Percentiles rank a stretch among this genome's conserved stretches.
phyloP scores from a whole-genome alignment of 2,797 vertebrate genomes.

The Chromis chromis region DNA sequence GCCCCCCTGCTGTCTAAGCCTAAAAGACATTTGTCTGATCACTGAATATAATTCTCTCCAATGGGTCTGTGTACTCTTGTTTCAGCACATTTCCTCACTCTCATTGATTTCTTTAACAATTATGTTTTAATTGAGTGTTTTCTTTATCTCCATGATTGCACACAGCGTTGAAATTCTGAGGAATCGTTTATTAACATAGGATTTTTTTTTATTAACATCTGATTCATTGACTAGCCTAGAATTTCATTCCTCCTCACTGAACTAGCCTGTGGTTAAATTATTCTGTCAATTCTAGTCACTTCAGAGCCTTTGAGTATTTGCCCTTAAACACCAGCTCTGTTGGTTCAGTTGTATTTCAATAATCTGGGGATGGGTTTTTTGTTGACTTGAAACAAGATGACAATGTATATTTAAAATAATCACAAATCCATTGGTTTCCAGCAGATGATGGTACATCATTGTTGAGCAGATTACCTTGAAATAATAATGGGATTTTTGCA shows the following conservation, averaged over 20 bases:
- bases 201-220: too few relatives aligned
- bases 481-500: not conserved
- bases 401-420: slow-evolving; percentile 13
- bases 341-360: slow-evolving; percentile 38
- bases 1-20: slow-evolving; percentile 42
- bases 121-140: slow-evolving; percentile 27
- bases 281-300: slow-evolving; percentile 49
- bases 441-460: slow-evolving; percentile 19
- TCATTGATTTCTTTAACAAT: slow-evolving; percentile 34
- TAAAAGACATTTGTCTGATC: slow-evolving; percentile 47
- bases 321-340: slow-evolving; percentile 49
- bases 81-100: slow-evolving; percentile 26
- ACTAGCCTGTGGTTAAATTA: slow-evolving; percentile 41
- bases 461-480: slow-evolving; percentile 14
- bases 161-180: not conserved
- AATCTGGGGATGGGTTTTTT: slow-evolving; percentile 15
- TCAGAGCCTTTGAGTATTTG: slow-evolving; percentile 47
- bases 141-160: slow-evolving; percentile 26
- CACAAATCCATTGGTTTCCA: slow-evolving; percentile 16
- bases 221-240: not conserved
- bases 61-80: slow-evolving; percentile 13
- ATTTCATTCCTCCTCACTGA: slow-evolving; percentile 18
- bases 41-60: slow-evolving; percentile 23
- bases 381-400: slow-evolving; percentile 9
- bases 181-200: slow-evolving; percentile 6